Conservation (phyloP, 1,140 invertebrate genomes). For the Orius insidiosus region DNA sequence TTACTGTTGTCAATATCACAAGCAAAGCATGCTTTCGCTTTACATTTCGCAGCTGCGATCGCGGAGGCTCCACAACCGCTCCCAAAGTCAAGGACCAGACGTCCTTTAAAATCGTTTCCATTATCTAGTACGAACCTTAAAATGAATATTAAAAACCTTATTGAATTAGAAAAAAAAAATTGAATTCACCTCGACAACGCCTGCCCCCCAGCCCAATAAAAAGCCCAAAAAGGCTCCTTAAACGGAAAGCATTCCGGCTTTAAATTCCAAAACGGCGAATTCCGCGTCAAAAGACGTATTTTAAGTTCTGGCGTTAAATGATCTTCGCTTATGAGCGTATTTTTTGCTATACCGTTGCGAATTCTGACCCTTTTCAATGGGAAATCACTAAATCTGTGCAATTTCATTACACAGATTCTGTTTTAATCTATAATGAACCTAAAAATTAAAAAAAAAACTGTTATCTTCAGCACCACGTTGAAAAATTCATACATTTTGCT, state of each 20-base stretch:
- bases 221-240: conserved; percentile 4
- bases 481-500: no score
- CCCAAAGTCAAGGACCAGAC: background rate
- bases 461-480: no score
- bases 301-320: no score
- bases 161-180: background rate
- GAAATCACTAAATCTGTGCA: no score
- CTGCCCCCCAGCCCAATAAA: conserved; percentile 9
- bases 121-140: conserved; percentile 2
- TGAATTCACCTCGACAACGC: background rate
- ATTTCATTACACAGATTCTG: no score
- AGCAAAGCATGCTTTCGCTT: background rate
- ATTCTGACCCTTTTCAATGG: no score
- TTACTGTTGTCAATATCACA: background rate
- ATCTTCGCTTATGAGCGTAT: no score
- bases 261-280: background rate
- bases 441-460: no score
- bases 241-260: background rate
- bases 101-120: background rate
- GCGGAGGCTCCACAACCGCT: conserved; percentile 5
- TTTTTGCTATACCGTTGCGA: no score
- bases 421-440: no score
- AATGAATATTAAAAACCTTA: background rate
- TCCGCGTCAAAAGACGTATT: no score
- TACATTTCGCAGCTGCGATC: conserved; percentile 1